Base-by-base conservation (phyloP, 1,140 invertebrate species). In the Pogonus chalceus region DNA sequence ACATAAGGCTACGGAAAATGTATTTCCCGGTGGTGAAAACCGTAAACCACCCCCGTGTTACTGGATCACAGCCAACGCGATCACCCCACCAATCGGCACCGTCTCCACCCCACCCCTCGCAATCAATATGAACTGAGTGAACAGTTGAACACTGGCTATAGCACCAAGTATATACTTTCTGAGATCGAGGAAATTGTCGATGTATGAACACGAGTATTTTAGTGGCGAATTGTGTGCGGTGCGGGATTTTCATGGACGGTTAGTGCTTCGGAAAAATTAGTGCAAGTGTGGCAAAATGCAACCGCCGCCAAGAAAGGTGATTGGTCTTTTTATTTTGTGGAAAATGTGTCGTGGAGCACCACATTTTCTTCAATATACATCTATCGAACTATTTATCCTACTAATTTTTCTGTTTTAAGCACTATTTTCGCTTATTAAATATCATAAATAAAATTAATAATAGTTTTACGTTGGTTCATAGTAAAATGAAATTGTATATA, bases 221-320 rank as follows among this genome's bases (percentile, higher is more conserved):
- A 7, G 26, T 31, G 26, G 26, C 4, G 14, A 31, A 18, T 43
- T 12, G 37, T 10, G 37, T 18, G 18, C 18, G 9, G 37, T 18
- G 18, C 18, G 9, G 37, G 18, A 4, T 9, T 3, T 9, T 43
- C 7, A 16, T 12, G 37, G 37, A 43, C 37, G 18, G 37, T 43
- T 7, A 10, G 37, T 43, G 7, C 3, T 43, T 43, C 37, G 3
- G 37, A 10, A 4, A 10, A 4, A 9, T 10, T 10, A 18, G 37
- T 43, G 37, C 37, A 43, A 10, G 37, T 43, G 37, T 43, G 18
- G 18, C 37, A 18, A 43, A 43, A 84, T 85, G 83, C 83, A 85
- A 76, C 83, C 82, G 60, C 83, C 82, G 58, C 83, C 83, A 66
- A 81, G 83, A 74, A 85, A 85, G 81, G 83, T 85, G 73, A 79